These are phyloP conservation scores for Lasius platythorax DNA, from an alignment of 2,888 invertebrate species.

Conservation along the genomic window DNA sequence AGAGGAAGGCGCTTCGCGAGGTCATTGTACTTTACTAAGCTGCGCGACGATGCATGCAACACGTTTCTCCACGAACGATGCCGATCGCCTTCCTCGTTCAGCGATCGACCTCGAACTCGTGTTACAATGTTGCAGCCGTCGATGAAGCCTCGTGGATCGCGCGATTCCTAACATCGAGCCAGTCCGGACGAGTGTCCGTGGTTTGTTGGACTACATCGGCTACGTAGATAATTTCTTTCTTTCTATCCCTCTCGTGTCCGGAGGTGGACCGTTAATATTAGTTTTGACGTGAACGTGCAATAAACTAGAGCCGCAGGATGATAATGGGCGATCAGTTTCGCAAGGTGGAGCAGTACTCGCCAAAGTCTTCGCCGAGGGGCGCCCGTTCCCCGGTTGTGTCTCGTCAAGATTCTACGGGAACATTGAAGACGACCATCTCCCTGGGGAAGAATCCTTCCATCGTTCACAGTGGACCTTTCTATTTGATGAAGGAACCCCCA, in stretches of 20 bases:
- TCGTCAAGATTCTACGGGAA: constrained; percentile 98
- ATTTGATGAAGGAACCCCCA: constrained; percentile 98
- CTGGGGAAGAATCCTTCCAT: constrained; percentile 98
- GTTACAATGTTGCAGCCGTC: neutral
- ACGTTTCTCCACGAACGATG: neutral
- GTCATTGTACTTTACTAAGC: neutral
- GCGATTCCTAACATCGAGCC: neutral
- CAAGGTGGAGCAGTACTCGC: constrained; percentile 97
- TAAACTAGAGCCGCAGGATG: constrained; percentile 88
- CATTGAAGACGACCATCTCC: constrained; percentile 98
- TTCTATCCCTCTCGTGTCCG: neutral
- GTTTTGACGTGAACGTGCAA: constrained; percentile 74
- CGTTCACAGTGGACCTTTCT: constrained; percentile 98
- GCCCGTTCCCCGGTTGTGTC: constrained; percentile 98
- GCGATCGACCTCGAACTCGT: neutral
- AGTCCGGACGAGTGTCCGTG: neutral
- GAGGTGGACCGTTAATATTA: constrained; percentile 18
- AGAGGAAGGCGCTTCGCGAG: neutral
- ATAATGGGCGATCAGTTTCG: constrained; percentile 97
- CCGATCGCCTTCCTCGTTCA: neutral
- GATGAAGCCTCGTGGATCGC: neutral
- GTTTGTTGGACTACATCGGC: neutral
- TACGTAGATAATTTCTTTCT: neutral
- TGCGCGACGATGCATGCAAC: neutral
- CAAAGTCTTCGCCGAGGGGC: constrained; percentile 97